Conservation (phyloP, 2,797 vertebrate species). For the Manis crassicaudata region DNA sequence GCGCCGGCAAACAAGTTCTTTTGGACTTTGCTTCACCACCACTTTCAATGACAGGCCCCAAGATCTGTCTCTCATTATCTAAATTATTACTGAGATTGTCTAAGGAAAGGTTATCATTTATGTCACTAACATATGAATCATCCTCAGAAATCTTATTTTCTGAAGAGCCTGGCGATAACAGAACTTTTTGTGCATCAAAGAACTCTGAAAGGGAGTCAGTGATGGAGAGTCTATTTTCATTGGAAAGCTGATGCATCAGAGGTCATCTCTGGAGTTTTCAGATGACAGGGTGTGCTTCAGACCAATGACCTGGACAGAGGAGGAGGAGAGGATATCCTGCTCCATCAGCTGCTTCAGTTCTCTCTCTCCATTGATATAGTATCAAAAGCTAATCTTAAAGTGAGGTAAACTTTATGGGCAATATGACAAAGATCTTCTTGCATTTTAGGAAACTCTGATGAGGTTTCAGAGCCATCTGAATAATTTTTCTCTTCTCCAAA, state of each 20-base stretch:
- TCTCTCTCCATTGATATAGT: too few relatives aligned
- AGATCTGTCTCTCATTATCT: constrained; percentile 89
- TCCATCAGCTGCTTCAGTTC: too few relatives aligned
- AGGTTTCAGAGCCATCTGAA: constrained; percentile 89
- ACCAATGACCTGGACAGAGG: too few relatives aligned
- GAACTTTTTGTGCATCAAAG: constrained; percentile 98
- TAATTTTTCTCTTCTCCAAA: constrained; percentile 92
- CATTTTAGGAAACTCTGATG: constrained; percentile 95
- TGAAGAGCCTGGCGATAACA: constrained; percentile 97
- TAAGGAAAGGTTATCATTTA: constrained; percentile 97
- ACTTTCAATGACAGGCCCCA: constrained; percentile 82
- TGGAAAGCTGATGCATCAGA: constrained; percentile 95
- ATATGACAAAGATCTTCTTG: constrained; percentile 96
- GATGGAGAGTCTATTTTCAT: constrained; percentile 95
- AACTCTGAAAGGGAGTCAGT: constrained; percentile 97
- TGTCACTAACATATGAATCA: constrained; percentile 97
- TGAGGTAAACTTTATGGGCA: constrained; percentile 87
- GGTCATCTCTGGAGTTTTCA: constrained; percentile 89
- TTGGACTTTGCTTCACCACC: constrained; percentile 68
- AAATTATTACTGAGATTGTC: constrained; percentile 95
- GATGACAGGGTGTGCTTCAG: too few relatives aligned
- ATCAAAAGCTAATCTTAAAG: too few relatives aligned
- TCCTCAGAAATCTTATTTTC: constrained; percentile 98
- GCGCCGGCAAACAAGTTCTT: constrained; percentile 90
- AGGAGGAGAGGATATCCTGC: too few relatives aligned